These are phyloP conservation scores for Geococcyx californianus DNA, from an alignment of 2,113 vertebrate genomes.

Conservation along the genomic window DNA sequence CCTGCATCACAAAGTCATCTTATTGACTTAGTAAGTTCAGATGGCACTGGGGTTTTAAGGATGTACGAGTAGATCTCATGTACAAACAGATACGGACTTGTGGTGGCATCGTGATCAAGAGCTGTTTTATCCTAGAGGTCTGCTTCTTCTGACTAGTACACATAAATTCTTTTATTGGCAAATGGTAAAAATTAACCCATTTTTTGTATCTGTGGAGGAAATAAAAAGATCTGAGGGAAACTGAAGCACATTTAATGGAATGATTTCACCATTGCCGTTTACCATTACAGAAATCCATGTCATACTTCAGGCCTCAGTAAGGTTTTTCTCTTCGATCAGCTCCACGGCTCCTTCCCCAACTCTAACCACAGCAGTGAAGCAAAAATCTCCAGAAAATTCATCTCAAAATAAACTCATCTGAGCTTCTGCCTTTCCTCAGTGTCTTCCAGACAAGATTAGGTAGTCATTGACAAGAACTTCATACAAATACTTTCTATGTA, in stretches of 20 bases:
- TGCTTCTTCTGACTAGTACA: neutral
- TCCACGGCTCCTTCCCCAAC: neutral
- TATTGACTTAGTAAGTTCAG: neutral
- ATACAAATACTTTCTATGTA: neutral
- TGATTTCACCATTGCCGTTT: accelerated
- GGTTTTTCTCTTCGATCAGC: neutral
- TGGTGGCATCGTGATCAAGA: neutral
- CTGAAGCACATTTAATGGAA: neutral
- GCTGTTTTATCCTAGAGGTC: neutral
- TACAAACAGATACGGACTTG: neutral
- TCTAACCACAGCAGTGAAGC: neutral
- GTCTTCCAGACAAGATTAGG: neutral
- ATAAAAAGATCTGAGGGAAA: neutral
- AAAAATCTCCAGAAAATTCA: neutral
- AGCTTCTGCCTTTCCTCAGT: neutral
- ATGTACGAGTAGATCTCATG: neutral
- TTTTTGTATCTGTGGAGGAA: neutral
- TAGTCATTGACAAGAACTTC: neutral
- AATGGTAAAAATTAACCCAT: neutral
- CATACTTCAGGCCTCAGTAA: neutral
- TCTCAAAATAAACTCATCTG: neutral
- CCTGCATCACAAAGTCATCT: neutral
- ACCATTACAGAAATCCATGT: neutral
- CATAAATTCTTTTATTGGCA: neutral
- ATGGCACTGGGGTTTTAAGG: neutral